Conservation (phyloP, 2,888 invertebrate species). For the Drymonia ruficornis region DNA sequence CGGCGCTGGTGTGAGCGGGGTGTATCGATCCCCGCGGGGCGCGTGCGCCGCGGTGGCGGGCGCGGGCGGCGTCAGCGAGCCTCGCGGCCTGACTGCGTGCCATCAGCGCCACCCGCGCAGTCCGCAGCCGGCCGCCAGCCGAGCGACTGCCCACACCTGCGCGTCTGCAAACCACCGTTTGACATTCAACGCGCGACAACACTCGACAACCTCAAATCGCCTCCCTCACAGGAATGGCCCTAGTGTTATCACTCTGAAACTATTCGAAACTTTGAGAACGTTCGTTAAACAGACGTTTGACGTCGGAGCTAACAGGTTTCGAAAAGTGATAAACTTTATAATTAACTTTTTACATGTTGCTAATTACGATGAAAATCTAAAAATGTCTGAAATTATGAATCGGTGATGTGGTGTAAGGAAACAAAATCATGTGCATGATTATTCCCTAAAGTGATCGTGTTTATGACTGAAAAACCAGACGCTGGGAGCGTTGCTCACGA, state of each 20-base stretch:
- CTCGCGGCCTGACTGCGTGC: constrained; percentile 56
- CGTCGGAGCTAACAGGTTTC: constrained; percentile 35
- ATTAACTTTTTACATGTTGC: constrained; percentile 29
- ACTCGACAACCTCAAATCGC: constrained; percentile 70
- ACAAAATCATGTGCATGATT: constrained; percentile 43
- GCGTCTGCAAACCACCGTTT: constrained; percentile 57
- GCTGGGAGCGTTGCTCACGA: constrained; percentile 66
- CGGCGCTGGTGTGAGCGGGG: constrained; percentile 70
- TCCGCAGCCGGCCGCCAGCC: constrained; percentile 78
- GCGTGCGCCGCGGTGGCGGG: constrained; percentile 71
- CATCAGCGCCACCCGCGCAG: constrained; percentile 73
- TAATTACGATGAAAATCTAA: constrained; percentile 16
- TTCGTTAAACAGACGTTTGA: constrained; percentile 33
- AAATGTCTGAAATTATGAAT: constrained; percentile 17
- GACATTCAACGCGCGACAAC: constrained; percentile 75
- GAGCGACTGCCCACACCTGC: constrained; percentile 61
- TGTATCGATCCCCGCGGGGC: constrained; percentile 80
- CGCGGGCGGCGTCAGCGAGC: constrained; percentile 58
- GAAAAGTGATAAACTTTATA: constrained; percentile 56
- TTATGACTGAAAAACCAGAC: constrained; percentile 71
- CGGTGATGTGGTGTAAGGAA: constrained; percentile 51
- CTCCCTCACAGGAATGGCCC: constrained; percentile 70
- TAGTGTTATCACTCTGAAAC: constrained; percentile 59
- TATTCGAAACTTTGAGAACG: constrained; percentile 44
- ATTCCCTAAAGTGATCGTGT: constrained; percentile 68